These are phyloP conservation scores for Drosophila siamana DNA, from an alignment of 2,888 invertebrate genomes.

Conservation along the genomic window DNA sequence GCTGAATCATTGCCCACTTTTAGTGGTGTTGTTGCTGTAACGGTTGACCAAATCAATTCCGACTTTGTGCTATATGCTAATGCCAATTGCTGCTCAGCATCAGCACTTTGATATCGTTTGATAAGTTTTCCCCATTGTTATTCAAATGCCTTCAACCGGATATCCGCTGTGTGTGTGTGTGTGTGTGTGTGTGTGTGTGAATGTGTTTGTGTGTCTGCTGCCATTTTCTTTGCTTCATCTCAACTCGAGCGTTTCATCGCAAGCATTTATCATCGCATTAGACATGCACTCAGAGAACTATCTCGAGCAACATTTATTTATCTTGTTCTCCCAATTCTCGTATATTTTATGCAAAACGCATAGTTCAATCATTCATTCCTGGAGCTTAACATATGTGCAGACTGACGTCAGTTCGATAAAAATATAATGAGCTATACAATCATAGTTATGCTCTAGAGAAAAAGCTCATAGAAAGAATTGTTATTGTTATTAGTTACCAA, in stretches of 20 bases:
- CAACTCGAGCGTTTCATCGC: slow-evolving; percentile 70
- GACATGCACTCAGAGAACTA: slow-evolving; percentile 57
- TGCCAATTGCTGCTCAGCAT: slow-evolving; percentile 57
- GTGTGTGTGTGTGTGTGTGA: slow-evolving; percentile 26
- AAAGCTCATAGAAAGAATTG: no score
- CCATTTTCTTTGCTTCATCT: slow-evolving; percentile 2
- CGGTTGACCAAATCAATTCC: slow-evolving; percentile 77
- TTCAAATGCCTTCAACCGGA: slow-evolving; percentile 73
- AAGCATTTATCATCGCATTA: slow-evolving; percentile 79
- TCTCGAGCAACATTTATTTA: slow-evolving; percentile 22
- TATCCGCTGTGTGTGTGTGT: slow-evolving; percentile 62
- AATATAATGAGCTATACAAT: no score
- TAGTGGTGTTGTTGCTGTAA: slow-evolving; percentile 56
- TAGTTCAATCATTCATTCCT: neutral
- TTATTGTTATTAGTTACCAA: no score
- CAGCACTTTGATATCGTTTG: slow-evolving; percentile 63
- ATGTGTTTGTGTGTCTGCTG: slow-evolving; percentile 31
- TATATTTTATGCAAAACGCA: slow-evolving; percentile 61
- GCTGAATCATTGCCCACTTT: slow-evolving; percentile 63
- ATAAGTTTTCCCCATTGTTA: slow-evolving; percentile 59
- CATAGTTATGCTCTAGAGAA: no score
- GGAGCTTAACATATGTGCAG: neutral
- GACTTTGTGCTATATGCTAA: slow-evolving; percentile 53
- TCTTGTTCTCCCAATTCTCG: slow-evolving; percentile 11
- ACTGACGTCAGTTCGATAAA: slow-evolving; percentile 7